A percentile compares a stretch with the other conserved stretches of the same genome.
Conservation (phyloP, 2,888 invertebrate genomes). For the Volucella zonaria region DNA sequence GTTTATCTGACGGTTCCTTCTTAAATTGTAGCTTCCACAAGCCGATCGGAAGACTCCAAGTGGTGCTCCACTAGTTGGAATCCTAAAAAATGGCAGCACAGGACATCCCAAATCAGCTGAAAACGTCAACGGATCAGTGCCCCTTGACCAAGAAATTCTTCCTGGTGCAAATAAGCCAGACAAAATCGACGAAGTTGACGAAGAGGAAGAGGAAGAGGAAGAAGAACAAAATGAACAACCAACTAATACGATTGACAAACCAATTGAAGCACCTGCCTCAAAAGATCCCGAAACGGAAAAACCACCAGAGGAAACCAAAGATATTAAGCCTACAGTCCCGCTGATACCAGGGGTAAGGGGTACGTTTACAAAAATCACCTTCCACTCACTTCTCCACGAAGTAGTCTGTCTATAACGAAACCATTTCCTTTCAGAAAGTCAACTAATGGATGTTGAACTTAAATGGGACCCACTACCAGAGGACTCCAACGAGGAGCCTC, state of each 20-base stretch:
- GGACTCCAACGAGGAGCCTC: slow-evolving; percentile 75
- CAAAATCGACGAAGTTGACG: slow-evolving; percentile 79
- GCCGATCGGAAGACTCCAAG: slow-evolving; percentile 80
- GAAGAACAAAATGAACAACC: slow-evolving; percentile 20
- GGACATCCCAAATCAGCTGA: slow-evolving; percentile 63
- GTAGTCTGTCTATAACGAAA: neutral
- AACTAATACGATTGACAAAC: slow-evolving; percentile 24
- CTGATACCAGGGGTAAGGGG: slow-evolving; percentile 84
- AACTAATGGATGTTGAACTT: slow-evolving; percentile 84
- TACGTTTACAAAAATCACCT: slow-evolving; percentile 76
- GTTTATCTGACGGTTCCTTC: neutral
- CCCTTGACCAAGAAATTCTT: slow-evolving; percentile 41
- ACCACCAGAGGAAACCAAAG: slow-evolving; percentile 28
- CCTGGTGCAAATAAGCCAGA: slow-evolving; percentile 37
- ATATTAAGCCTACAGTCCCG: slow-evolving; percentile 57
- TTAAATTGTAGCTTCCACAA: slow-evolving; percentile 79
- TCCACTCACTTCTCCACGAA: neutral
- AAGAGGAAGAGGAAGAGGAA: slow-evolving; percentile 78
- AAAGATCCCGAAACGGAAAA: slow-evolving; percentile 19
- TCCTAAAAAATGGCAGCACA: slow-evolving; percentile 81
- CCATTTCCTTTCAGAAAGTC: slow-evolving; percentile 81
- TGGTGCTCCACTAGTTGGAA: slow-evolving; percentile 80
- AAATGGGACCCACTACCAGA: slow-evolving; percentile 85
- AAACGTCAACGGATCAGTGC: slow-evolving; percentile 64
- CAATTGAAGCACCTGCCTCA: neutral